Base-by-base conservation (phyloP, 2,113 vertebrate genomes). In the Sorex araneus region DNA sequence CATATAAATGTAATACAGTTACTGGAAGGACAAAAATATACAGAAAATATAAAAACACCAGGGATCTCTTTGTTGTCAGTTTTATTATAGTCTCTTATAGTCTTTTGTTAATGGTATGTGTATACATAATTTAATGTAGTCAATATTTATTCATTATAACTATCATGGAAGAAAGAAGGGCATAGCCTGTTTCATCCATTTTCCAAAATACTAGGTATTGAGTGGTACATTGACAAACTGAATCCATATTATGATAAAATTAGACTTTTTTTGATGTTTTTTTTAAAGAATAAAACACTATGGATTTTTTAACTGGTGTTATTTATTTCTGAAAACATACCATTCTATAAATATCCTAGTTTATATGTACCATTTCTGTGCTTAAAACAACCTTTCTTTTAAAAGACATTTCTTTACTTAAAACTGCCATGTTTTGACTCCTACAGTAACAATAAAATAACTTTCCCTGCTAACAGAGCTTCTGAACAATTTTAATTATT, bases 351-450 rank as follows among this genome's bases (percentile, higher is more conserved):
- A 36, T 45, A 45, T 18, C 10, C 75, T 47, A 90, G 81, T 94
- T 60, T 80, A 47, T 75, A 10, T 73, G 43, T 67, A 69, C 0
- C 3, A 85, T 34, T 64, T 87, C 30, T 85, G 27, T 70, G 57
- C 75, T 78, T 87, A 89, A 87, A 92, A 89, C 12, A 36, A 21
- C 60, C 76, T 79, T 67, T 70, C 75, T 57, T 57, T 18, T 19
- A 57, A 60, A 60, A 60, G 1, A 60, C 3, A 82, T n/a, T 54
- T 87, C 21, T 88, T 27, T 70, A 66, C 75, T 79, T 87, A 89
- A 84, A 92, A 3, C 25, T 92, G 81, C n/a, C 3, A 66, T 74
- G 13, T 66, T 90, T 90, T 95, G 13, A 86, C 7, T 90, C n/a
- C n/a, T 28, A 32, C 12, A 63, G 75, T 75, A 84, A 40, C 30